Base-by-base conservation (phyloP, 2,113 vertebrate species). In the Theristicus caerulescens region DNA sequence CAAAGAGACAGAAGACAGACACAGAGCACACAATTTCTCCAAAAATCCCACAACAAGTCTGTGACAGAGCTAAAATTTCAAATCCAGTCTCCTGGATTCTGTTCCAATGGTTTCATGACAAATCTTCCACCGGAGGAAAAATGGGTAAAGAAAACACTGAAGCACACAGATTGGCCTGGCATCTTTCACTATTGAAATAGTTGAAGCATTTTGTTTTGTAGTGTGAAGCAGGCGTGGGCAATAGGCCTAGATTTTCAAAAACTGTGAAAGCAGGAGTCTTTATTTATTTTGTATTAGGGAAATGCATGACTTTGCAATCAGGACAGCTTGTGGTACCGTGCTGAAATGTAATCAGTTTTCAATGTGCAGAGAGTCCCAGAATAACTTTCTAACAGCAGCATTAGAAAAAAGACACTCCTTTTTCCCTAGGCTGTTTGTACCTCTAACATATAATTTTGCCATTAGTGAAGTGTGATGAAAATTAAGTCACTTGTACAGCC, bases 391-490 rank as follows among this genome's bases (percentile, higher is more conserved):
- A 86, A 95, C 44, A 91, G 40, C 36, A 89, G 36, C 10, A 52
- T 74, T 78, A 76, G 61, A 38, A 84, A 86, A 90, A 90, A 67
- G 12, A 49, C 7, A 5, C 11, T 81, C 52, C 31, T 79, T 92
- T 81, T 84, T 3, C 31, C 61, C 57, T 74, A n/a, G 42, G 61
- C 65, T 94, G 69, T 84, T 93, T 92, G 80, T 93, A 86, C 47
- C 61, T 89, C 44, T 85, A 87, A 69, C 27, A 31, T 93, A 55
- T 52, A 92, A 95, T 94, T 91, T 91, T 91, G 91, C 52, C 46
- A 92, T 94, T 95, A 95, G 70, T 82, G 57, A 94, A 96, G 58
- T 51, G 72, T 49, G 61, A 82, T 92, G 70, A 94, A 96, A 96
- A 94, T 94, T 72, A 96, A 94, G 52, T 82, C 77, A 76, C 57